A percentile compares a stretch with the other conserved stretches of the same genome.
Conservation (phyloP, 2,888 invertebrate genomes). For the Dolichopus griseipennis region DNA sequence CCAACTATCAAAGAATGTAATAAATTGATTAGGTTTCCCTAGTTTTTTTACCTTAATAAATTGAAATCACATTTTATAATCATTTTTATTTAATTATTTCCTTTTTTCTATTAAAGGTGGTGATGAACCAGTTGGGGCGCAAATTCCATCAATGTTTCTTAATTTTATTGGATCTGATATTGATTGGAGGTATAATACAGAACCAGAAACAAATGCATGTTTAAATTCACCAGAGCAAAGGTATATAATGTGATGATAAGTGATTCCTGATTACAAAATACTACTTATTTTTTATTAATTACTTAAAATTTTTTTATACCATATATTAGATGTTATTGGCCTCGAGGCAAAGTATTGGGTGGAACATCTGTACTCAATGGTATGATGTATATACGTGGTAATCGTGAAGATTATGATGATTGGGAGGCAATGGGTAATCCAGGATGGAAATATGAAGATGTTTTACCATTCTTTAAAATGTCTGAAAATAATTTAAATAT, state of each 20-base stretch:
- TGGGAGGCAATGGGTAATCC: conserved; percentile 80
- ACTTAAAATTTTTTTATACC: not conserved
- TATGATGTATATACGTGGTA: conserved; percentile 91
- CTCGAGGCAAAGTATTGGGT: conserved; percentile 78
- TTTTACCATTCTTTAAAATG: conserved; percentile 81
- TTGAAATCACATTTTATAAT: too few relatives aligned
- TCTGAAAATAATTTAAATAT: conserved; percentile 71
- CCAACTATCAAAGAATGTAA: too few relatives aligned
- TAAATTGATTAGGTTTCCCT: too few relatives aligned
- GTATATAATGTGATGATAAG: too few relatives aligned
- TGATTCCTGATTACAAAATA: too few relatives aligned
- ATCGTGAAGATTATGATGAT: conserved; percentile 74
- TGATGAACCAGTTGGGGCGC: conserved; percentile 80
- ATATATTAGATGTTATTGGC: conserved; percentile 64
- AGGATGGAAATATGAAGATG: conserved; percentile 84
- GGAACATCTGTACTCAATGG: conserved; percentile 92
- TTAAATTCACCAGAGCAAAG: conserved; percentile 55
- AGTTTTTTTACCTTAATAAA: too few relatives aligned
- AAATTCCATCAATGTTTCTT: conserved; percentile 82
- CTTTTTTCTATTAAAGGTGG: conserved; percentile 47
- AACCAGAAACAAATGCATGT: conserved; percentile 70
- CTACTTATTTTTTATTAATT: too few relatives aligned
- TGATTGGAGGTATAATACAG: conserved; percentile 81
- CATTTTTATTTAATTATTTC: too few relatives aligned
- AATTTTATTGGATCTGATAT: conserved; percentile 79